These are phyloP conservation scores for Erynnis tages DNA, from an alignment of 2,888 invertebrate genomes.

Conservation along the genomic window DNA sequence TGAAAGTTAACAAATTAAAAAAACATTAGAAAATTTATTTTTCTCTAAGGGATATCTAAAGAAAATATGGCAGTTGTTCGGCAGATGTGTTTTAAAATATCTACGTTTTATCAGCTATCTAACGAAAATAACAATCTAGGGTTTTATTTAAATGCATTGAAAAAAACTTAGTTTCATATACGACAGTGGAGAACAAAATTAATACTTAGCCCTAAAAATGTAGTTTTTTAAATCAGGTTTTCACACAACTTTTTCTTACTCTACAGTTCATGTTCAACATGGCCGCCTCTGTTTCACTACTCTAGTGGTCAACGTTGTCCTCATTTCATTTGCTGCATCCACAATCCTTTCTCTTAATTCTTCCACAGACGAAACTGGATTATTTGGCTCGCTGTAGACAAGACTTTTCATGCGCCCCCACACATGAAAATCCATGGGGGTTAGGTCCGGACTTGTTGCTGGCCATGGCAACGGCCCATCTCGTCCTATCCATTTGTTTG, in stretches of 20 bases:
- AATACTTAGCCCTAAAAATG: constrained; percentile 13
- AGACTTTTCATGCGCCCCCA: too few species aligned
- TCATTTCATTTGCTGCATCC: constrained; percentile 29
- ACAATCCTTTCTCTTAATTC: constrained; percentile 29
- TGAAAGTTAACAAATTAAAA: background rate
- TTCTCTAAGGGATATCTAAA: too few species aligned
- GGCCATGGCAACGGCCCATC: too few species aligned
- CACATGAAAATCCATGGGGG: too few species aligned
- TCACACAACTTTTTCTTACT: constrained; percentile 24
- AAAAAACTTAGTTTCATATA: background rate
- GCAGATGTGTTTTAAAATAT: too few species aligned
- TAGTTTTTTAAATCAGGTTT: constrained; percentile 19
- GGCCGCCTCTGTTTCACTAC: constrained; percentile 28
- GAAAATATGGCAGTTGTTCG: too few species aligned
- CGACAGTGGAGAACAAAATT: constrained; percentile 5
- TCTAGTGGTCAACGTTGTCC: constrained; percentile 25
- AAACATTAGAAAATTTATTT: background rate
- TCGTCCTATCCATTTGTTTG: constrained; percentile 35
- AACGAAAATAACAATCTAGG: constrained; percentile 20
- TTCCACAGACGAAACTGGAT: constrained; percentile 29
- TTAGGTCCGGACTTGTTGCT: too few species aligned
- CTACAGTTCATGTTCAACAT: constrained; percentile 29
- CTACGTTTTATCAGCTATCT: too few species aligned
- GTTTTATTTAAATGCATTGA: constrained; percentile 20
- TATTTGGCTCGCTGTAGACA: constrained; percentile 31